Percentiles rank a stretch among this genome's conserved stretches.
phyloP scores from a whole-genome alignment of 1,140 invertebrate genomes.

The Micrasema minimum region DNA sequence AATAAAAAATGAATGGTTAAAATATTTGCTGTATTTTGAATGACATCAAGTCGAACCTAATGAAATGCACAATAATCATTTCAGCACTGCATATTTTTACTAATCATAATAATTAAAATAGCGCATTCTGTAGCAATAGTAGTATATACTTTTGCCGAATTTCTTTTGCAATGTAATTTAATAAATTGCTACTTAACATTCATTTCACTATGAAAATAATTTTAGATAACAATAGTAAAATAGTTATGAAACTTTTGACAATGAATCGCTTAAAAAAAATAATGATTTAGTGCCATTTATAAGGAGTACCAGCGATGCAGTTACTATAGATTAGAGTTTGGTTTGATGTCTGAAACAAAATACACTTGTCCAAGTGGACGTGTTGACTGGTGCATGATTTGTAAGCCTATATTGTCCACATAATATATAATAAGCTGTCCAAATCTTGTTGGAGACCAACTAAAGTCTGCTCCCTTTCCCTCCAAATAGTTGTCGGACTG shows the following conservation, averaged over 20 bases:
- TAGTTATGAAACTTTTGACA: too few species aligned
- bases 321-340: neutral
- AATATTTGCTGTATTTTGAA: neutral
- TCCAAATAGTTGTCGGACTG: slow-evolving; percentile 6
- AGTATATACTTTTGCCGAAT: too few species aligned
- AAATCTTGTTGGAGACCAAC: neutral
- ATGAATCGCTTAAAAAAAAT: too few species aligned
- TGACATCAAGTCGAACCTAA: slow-evolving; percentile 15
- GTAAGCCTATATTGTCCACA: slow-evolving; percentile 10
- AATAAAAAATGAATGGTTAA: neutral
- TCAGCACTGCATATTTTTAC: neutral
- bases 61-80: neutral
- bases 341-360: slow-evolving; percentile 11
- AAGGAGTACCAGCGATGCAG: too few species aligned
- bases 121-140: neutral
- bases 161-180: too few species aligned
- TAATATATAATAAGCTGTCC: slow-evolving; percentile 1
- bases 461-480: slow-evolving; percentile 14
- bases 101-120: neutral
- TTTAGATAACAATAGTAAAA: too few species aligned
- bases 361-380: too few species aligned
- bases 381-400: neutral
- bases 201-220: too few species aligned
- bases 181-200: too few species aligned
- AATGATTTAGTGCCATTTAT: too few species aligned